These are phyloP conservation scores for Zaprionus lineosus DNA, from an alignment of 2,888 invertebrate species.

Conservation along the genomic window DNA sequence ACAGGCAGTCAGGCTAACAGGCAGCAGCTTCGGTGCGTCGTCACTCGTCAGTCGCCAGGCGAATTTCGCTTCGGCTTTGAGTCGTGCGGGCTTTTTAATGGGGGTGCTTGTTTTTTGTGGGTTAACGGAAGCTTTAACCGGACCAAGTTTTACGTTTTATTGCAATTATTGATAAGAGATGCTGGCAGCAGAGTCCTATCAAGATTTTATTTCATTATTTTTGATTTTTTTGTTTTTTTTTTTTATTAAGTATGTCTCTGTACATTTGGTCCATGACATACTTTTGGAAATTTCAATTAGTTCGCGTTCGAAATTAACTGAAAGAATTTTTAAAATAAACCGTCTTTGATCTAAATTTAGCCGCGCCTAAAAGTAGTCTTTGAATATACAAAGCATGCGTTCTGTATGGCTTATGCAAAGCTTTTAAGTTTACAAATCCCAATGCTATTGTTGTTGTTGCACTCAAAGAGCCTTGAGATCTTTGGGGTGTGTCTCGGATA, in stretches of 20 bases:
- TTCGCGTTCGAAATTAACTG: background rate
- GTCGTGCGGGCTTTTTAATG: constrained; percentile 44
- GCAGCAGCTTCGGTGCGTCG: constrained; percentile 15
- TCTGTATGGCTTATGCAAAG: constrained; percentile 3
- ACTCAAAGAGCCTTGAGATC: constrained; percentile 33
- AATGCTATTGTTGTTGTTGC: background rate
- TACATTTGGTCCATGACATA: constrained; percentile 11
- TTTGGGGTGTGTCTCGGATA: constrained; percentile 31
- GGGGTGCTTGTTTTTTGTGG: constrained; percentile 8
- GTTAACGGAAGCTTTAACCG: constrained; percentile 66
- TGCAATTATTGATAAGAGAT: constrained; percentile 31
- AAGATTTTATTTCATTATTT: too few species aligned
- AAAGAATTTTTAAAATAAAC: constrained; percentile 30
- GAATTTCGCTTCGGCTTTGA: constrained; percentile 54
- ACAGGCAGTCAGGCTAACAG: background rate
- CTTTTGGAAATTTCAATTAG: too few species aligned
- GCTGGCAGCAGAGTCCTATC: constrained; percentile 36
- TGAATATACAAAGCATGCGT: background rate
- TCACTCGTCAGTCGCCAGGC: constrained; percentile 15
- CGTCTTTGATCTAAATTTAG: constrained; percentile 17
- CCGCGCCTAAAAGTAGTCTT: constrained; percentile 1
- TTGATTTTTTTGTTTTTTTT: constrained; percentile 25
- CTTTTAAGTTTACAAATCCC: constrained; percentile 11
- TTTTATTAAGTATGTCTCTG: constrained; percentile 7
- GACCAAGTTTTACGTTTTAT: constrained; percentile 58